These are phyloP conservation scores for Agelastica alni DNA, from an alignment of 2,888 invertebrate species.

Conservation along the genomic window DNA sequence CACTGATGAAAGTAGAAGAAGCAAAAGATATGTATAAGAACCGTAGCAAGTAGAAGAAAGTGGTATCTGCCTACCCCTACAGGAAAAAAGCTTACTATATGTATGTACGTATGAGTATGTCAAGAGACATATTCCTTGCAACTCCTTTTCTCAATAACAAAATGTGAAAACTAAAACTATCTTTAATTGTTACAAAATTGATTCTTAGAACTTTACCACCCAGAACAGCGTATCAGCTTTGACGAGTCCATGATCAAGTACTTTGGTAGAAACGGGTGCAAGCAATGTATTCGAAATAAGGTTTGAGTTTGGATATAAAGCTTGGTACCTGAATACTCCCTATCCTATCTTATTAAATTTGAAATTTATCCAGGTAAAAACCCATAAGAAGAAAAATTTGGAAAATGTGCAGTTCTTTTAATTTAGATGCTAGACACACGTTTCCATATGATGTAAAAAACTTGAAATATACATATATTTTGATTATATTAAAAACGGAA, in stretches of 20 bases:
- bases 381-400: slow-evolving; percentile 9
- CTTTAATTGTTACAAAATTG: too few relatives aligned
- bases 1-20: too few relatives aligned
- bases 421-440: slow-evolving; percentile 9
- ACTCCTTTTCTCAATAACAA: too few relatives aligned
- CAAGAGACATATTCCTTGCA: too few relatives aligned
- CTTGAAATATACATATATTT: too few relatives aligned
- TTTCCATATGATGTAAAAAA: too few relatives aligned
- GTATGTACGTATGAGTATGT: too few relatives aligned
- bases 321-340: slow-evolving; percentile 7
- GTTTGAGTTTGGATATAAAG: slow-evolving; percentile 14
- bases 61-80: too few relatives aligned
- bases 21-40: too few relatives aligned
- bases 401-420: slow-evolving; percentile 20
- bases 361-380: slow-evolving; percentile 29
- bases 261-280: slow-evolving; percentile 8
- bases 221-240: slow-evolving; percentile 19
- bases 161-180: too few relatives aligned
- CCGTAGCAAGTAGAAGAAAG: too few relatives aligned
- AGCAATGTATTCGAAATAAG: slow-evolving; percentile 31
- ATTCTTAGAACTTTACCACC: neutral
- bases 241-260: slow-evolving; percentile 1
- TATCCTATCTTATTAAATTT: slow-evolving; percentile 12
- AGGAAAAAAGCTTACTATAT: too few relatives aligned
- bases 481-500: neutral